Percentiles rank a stretch among this genome's conserved stretches.
phyloP scores from a whole-genome alignment of 2,113 vertebrate genomes.

The Sialia sialis region DNA sequence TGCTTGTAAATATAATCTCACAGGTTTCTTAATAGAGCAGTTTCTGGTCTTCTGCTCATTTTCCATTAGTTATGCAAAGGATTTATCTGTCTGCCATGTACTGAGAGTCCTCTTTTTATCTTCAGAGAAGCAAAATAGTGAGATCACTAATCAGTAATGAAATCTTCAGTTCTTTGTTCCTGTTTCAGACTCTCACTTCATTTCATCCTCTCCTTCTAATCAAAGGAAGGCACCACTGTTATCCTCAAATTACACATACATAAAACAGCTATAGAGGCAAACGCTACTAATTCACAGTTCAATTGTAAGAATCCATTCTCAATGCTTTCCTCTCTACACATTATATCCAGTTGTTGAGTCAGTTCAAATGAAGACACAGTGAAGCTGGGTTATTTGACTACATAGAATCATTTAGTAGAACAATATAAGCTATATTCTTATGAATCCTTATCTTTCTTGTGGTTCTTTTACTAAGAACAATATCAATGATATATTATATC shows the following conservation, averaged over 20 bases:
- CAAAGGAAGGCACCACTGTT: neutral
- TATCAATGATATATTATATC: neutral
- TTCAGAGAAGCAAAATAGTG: neutral
- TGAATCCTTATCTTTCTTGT: neutral
- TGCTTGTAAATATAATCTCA: neutral
- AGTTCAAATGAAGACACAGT: neutral
- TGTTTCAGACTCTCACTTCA: neutral
- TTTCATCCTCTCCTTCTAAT: neutral
- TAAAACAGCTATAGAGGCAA: neutral
- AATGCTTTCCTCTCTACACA: neutral
- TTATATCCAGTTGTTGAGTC: neutral
- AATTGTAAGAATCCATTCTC: neutral
- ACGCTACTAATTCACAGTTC: neutral
- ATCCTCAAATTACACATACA: neutral
- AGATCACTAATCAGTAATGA: neutral
- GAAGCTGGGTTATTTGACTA: neutral
- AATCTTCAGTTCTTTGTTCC: neutral
- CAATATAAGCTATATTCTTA: neutral
- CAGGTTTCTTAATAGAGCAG: neutral
- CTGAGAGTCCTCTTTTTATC: neutral
- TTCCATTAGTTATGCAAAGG: neutral
- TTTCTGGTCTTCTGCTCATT: neutral
- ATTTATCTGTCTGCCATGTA: neutral
- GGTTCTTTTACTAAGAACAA: neutral
- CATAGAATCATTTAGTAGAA: neutral